Evolutionary conservation across 1,140 invertebrate species (phyloP).

Genomic region (Euwallacea fornicatus): DNA sequence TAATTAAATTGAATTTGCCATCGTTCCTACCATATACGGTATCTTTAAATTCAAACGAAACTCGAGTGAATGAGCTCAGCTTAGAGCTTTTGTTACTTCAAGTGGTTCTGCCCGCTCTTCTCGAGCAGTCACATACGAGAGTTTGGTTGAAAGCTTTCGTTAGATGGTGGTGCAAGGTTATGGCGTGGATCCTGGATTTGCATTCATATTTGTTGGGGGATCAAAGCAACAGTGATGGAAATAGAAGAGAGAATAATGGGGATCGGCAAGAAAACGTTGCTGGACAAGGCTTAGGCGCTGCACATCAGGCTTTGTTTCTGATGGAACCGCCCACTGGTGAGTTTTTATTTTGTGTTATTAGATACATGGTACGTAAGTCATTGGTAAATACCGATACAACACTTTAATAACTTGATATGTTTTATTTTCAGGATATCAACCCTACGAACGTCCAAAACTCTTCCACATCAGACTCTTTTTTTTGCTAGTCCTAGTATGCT

Average conservation of each 20-base stretch:
- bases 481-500: conserved; percentile 78
- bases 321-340: conserved; percentile 62
- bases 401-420: neutral
- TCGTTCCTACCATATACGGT: conserved; percentile 94
- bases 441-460: conserved; percentile 81
- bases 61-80: conserved; percentile 85
- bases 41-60: conserved; percentile 72
- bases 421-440: conserved; percentile 69
- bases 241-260: conserved; percentile 41
- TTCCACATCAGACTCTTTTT: conserved; percentile 78
- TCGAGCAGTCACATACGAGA: conserved; percentile 94
- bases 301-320: conserved; percentile 79
- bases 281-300: conserved; percentile 66
- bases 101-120: conserved; percentile 91
- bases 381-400: too few relatives aligned
- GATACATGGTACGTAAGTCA: too few relatives aligned
- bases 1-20: conserved; percentile 81
- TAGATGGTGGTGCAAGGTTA: conserved; percentile 83
- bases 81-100: conserved; percentile 92
- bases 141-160: conserved; percentile 89
- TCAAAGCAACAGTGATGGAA: conserved; percentile 46
- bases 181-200: conserved; percentile 83
- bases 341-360: neutral
- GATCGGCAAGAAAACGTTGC: conserved; percentile 38
- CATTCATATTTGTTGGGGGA: conserved; percentile 87